A percentile compares a stretch with the other conserved stretches of the same genome.
Evolutionary conservation across 1,140 invertebrate genomes (phyloP).

Genomic region (Drosophila sucinea): DNA sequence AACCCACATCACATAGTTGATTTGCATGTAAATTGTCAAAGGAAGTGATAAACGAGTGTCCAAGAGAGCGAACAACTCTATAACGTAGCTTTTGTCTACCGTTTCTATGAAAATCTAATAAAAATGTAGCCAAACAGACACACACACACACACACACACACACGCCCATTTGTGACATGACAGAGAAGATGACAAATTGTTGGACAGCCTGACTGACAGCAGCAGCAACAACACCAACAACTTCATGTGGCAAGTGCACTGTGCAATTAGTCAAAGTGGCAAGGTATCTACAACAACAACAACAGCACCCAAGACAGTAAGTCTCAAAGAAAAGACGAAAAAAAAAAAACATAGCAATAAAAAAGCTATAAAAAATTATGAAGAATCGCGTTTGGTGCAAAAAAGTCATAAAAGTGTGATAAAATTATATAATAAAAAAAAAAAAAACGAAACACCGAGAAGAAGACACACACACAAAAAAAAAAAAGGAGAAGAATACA

Average conservation of each 20-base stretch:
- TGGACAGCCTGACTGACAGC: slow-evolving; percentile 69
- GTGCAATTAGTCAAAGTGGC: slow-evolving; percentile 77
- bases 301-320: slow-evolving; percentile 53
- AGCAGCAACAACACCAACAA: slow-evolving; percentile 54
- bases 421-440: slow-evolving; percentile 52
- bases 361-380: slow-evolving; percentile 62
- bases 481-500: neutral
- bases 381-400: slow-evolving; percentile 48
- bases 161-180: slow-evolving; percentile 64
- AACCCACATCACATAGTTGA: slow-evolving; percentile 36
- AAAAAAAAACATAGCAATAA: slow-evolving; percentile 46
- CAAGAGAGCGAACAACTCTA: slow-evolving; percentile 35
- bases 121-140: slow-evolving; percentile 55
- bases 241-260: slow-evolving; percentile 67
- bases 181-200: slow-evolving; percentile 81
- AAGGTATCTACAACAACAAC: slow-evolving; percentile 34
- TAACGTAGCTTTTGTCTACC: slow-evolving; percentile 37
- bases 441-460: neutral
- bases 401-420: slow-evolving; percentile 67
- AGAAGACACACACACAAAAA: neutral
- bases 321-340: slow-evolving; percentile 26
- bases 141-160: slow-evolving; percentile 24
- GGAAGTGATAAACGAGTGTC: slow-evolving; percentile 74
- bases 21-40: slow-evolving; percentile 80
- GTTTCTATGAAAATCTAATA: slow-evolving; percentile 74